phyloP scores from a whole-genome alignment of 2,113 vertebrate species.

The Ancistrus triradiatus region DNA sequence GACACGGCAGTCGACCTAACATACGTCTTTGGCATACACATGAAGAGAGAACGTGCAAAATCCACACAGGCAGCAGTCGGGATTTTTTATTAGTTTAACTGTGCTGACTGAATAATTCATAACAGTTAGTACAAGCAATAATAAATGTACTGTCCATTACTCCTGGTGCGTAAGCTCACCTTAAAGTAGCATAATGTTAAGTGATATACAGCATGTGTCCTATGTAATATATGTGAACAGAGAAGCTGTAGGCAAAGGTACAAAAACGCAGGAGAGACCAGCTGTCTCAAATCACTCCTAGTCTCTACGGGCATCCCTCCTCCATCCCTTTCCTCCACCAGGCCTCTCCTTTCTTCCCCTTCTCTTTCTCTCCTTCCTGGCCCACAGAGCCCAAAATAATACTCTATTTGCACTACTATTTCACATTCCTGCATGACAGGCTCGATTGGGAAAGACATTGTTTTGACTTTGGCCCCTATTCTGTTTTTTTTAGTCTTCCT shows the following conservation, averaged over 20 bases:
- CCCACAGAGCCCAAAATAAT: conserved; percentile 30
- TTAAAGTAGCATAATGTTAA: neutral
- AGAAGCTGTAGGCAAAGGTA: neutral
- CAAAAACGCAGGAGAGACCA: conserved; percentile 31
- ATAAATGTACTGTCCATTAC: too few species aligned
- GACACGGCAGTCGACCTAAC: too few species aligned
- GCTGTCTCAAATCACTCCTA: conserved; percentile 54
- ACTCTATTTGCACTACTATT: conserved; percentile 23
- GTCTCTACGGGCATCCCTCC: conserved; percentile 24
- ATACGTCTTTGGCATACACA: too few species aligned
- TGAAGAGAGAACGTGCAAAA: too few species aligned
- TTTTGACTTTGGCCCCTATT: conserved; percentile 39
- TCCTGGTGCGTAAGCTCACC: too few species aligned
- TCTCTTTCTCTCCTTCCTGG: conserved; percentile 9
- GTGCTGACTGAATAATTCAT: too few species aligned
- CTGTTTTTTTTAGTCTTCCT: conserved; percentile 21
- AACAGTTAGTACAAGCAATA: too few species aligned
- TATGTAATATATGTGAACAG: neutral
- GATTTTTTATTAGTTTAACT: too few species aligned
- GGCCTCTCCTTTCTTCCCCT: neutral
- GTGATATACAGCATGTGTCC: neutral
- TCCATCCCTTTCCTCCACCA: conserved; percentile 10
- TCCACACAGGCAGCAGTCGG: too few species aligned
- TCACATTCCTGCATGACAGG: conserved; percentile 20
- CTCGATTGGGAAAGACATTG: conserved; percentile 42